phyloP scores from a whole-genome alignment of 2,797 vertebrate genomes.

The Phataginus tricuspis region DNA sequence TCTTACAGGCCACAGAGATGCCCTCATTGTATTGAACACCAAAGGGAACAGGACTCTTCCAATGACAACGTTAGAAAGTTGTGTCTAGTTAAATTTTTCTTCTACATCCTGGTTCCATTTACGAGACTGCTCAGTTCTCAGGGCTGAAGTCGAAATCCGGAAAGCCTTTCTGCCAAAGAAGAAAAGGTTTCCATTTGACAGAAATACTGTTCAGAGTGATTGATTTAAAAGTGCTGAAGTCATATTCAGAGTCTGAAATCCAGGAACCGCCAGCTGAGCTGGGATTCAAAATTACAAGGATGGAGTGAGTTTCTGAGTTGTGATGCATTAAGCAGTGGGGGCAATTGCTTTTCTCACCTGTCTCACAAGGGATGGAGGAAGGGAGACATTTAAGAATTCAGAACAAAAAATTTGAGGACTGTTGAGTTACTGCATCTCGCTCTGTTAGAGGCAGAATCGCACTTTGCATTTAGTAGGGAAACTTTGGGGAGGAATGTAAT shows the following conservation, averaged over 20 bases:
- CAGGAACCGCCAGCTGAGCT: constrained; percentile 79
- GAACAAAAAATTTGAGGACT: constrained; percentile 70
- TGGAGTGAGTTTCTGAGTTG: constrained; percentile 74
- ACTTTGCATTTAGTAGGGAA: constrained; percentile 70
- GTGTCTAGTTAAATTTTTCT: constrained; percentile 78
- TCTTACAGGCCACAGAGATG: neutral
- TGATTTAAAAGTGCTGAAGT: constrained; percentile 83
- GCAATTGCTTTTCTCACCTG: constrained; percentile 84
- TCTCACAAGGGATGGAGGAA: constrained; percentile 77
- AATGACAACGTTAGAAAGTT: constrained; percentile 50
- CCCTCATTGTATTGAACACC: constrained; percentile 38
- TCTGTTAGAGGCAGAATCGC: constrained; percentile 72
- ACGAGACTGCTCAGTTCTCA: constrained; percentile 74
- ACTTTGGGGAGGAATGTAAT: constrained; percentile 75
- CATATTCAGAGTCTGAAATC: constrained; percentile 81
- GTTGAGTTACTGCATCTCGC: constrained; percentile 64
- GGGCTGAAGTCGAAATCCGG: constrained; percentile 71
- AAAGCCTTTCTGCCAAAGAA: constrained; percentile 75
- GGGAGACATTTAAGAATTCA: constrained; percentile 80
- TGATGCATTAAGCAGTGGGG: constrained; percentile 76
- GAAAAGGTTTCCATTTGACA: constrained; percentile 78
- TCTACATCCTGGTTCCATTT: constrained; percentile 76
- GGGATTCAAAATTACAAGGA: constrained; percentile 81
- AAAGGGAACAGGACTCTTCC: constrained; percentile 50
- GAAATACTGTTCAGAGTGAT: constrained; percentile 81